A percentile compares a stretch with the other conserved stretches of the same genome.
Conservation (phyloP, 2,888 invertebrate species). For the Heliconius cydno region DNA sequence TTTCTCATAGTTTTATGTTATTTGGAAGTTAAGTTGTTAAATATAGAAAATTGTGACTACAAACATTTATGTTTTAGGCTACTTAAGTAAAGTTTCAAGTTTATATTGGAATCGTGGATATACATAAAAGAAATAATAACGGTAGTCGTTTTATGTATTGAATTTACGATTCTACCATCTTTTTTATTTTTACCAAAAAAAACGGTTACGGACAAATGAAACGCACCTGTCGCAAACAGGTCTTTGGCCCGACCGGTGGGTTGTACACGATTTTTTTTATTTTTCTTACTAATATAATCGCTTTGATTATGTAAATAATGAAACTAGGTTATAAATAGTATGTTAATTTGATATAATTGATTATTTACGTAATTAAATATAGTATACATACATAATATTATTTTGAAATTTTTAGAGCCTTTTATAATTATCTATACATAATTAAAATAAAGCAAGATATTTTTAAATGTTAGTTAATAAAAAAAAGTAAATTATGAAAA, state of each 20-base stretch:
- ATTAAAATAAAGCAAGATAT: too few relatives aligned
- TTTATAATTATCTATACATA: not conserved
- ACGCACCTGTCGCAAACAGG: conserved; percentile 38
- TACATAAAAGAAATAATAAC: conserved; percentile 20
- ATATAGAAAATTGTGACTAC: not conserved
- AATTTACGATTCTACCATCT: conserved; percentile 7
- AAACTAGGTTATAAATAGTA: not conserved
- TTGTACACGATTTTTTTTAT: conserved; percentile 20
- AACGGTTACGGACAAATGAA: conserved; percentile 12
- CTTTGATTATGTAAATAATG: conserved; percentile 16
- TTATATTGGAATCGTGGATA: not conserved
- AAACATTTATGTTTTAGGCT: not conserved
- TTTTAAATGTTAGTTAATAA: too few relatives aligned
- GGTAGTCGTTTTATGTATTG: conserved; percentile 14
- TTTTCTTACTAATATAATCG: conserved; percentile 19
- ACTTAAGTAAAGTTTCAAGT: not conserved
- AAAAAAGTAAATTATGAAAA: not conserved
- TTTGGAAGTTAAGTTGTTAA: not conserved
- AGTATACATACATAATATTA: not conserved
- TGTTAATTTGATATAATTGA: not conserved
- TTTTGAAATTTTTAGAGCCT: not conserved
- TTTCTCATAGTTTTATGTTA: conserved; percentile 1
- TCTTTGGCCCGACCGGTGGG: conserved; percentile 28
- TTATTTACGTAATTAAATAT: not conserved
- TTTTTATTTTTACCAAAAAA: conserved; percentile 27